These are phyloP conservation scores for Notocelia uddmanniana DNA, from an alignment of 2,888 invertebrate genomes.

Conservation along the genomic window DNA sequence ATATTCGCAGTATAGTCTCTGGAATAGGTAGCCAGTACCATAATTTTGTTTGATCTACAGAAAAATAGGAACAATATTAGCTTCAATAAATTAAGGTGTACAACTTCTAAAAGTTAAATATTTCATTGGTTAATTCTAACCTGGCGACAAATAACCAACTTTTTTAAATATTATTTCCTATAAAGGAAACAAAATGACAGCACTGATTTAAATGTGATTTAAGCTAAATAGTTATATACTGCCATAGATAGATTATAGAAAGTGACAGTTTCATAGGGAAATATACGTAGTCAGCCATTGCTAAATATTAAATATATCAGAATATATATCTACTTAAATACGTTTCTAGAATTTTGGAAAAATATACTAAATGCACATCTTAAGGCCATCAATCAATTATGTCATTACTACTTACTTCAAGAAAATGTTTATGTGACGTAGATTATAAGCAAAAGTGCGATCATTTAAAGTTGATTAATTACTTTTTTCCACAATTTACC, in stretches of 20 bases:
- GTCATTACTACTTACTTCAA: conserved; percentile 12
- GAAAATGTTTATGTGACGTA: neutral
- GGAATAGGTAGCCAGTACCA: neutral
- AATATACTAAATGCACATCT: conserved; percentile 43
- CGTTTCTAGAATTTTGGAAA: conserved; percentile 31
- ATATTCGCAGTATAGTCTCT: neutral
- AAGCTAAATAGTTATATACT: neutral
- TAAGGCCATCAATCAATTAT: conserved; percentile 39
- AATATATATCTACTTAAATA: conserved; percentile 24
- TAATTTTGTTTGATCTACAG: conserved; percentile 26
- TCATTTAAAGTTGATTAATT: neutral
- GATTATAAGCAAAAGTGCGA: conserved; percentile 27
- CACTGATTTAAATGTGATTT: neutral
- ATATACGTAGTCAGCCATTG: no score
- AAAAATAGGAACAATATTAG: conserved; percentile 19
- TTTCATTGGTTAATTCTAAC: neutral
- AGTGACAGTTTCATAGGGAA: no score
- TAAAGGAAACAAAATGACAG: conserved; percentile 20
- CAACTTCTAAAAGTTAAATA: neutral
- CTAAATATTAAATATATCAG: conserved; percentile 13
- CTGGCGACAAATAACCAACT: neutral
- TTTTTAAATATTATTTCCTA: neutral
- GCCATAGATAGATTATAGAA: neutral
- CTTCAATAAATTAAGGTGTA: neutral
- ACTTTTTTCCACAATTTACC: no score